phyloP scores from a whole-genome alignment of 2,888 invertebrate genomes.

The Ophraella communa region DNA sequence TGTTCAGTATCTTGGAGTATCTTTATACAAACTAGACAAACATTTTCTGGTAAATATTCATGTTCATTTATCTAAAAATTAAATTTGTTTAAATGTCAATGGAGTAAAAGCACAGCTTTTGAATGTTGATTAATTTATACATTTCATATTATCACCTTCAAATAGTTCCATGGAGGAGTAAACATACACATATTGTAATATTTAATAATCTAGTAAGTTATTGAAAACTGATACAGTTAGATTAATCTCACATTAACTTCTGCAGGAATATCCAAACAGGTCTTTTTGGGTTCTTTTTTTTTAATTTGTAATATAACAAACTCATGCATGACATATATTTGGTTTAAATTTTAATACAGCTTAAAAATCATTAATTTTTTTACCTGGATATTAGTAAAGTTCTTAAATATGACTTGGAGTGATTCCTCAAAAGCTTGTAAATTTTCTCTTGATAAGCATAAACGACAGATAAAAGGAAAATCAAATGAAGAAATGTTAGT shows the following conservation, averaged over 20 bases:
- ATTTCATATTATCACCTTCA: no score
- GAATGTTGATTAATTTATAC: no score
- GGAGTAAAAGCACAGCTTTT: no score
- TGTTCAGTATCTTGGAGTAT: slow-evolving; percentile 18
- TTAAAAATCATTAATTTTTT: background rate
- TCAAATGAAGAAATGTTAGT: background rate
- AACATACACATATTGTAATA: no score
- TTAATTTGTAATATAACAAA: background rate
- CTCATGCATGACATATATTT: background rate
- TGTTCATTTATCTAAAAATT: slow-evolving; percentile 4
- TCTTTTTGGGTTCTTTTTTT: background rate
- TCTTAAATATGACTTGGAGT: background rate
- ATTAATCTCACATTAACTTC: no score
- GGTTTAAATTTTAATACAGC: background rate
- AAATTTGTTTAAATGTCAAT: no score
- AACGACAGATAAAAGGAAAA: slow-evolving; percentile 21
- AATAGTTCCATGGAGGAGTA: no score
- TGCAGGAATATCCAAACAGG: no score
- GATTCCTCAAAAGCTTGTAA: slow-evolving; percentile 9
- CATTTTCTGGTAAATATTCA: slow-evolving; percentile 13
- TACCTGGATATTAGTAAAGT: slow-evolving; percentile 22
- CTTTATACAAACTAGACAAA: slow-evolving; percentile 10
- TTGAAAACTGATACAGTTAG: no score
- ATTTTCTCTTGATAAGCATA: slow-evolving; percentile 17
- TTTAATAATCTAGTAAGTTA: no score